These are phyloP conservation scores for Plecturocebus donacophilus DNA, from an alignment of 2,113 vertebrate genomes.

Conservation along the genomic window DNA sequence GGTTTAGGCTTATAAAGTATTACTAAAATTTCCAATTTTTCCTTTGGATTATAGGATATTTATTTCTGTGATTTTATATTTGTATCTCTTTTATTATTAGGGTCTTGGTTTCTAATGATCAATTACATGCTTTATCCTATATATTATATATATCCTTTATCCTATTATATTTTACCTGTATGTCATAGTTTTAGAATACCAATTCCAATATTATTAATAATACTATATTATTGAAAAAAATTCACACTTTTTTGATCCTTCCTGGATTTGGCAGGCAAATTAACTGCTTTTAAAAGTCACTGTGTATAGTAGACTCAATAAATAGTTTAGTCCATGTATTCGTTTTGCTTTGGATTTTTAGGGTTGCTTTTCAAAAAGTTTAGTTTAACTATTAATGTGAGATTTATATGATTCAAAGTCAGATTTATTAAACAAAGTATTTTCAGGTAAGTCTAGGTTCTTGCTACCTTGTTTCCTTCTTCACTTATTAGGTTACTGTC, in stretches of 20 bases:
- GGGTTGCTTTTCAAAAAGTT: background rate
- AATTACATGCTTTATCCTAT: background rate
- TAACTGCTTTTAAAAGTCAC: background rate
- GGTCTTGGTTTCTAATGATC: background rate
- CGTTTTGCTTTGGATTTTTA: background rate
- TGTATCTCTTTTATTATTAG: background rate
- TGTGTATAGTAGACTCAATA: background rate
- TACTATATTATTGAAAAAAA: background rate
- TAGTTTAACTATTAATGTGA: background rate
- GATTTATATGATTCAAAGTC: background rate
- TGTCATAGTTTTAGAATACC: background rate
- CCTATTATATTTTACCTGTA: background rate
- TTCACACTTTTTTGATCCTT: background rate
- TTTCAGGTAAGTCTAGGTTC: background rate
- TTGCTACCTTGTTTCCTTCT: background rate
- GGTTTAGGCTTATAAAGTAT: background rate
- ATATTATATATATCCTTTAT: background rate
- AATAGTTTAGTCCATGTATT: background rate
- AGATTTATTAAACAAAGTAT: background rate
- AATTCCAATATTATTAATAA: background rate
- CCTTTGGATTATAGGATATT: background rate
- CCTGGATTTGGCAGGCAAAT: background rate
- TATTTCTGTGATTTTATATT: conserved; percentile 13
- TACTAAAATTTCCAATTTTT: background rate
- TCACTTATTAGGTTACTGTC: background rate